Conservation (phyloP, 1,140 invertebrate species). For the Bombus difficillimus region DNA sequence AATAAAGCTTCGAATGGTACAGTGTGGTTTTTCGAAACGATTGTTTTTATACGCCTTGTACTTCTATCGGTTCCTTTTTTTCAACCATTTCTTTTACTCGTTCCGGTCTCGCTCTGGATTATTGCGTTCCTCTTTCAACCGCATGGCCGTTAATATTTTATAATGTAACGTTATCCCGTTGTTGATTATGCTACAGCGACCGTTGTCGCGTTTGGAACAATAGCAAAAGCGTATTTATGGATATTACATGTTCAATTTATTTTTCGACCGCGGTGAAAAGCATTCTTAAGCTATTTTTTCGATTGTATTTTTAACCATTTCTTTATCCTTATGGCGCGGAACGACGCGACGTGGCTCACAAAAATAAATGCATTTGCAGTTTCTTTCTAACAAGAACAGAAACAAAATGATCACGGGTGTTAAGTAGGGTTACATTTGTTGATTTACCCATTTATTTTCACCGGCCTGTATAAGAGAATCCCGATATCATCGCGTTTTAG, state of each 20-base stretch:
- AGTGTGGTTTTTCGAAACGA: neutral
- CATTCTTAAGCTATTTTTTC: constrained; percentile 25
- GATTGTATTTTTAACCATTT: constrained; percentile 54
- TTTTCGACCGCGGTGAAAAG: neutral
- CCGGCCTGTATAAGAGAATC: constrained; percentile 15
- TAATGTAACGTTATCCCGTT: constrained; percentile 42
- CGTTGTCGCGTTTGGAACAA: constrained; percentile 30
- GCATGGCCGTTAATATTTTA: constrained; percentile 16
- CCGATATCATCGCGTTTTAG: constrained; percentile 67
- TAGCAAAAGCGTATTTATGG: constrained; percentile 38
- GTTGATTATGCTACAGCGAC: constrained; percentile 26
- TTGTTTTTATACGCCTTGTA: neutral
- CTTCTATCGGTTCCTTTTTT: neutral
- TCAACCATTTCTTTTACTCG: neutral
- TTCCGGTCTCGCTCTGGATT: neutral
- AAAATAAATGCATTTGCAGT: constrained; percentile 31
- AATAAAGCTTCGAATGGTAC: neutral
- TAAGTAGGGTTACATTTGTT: constrained; percentile 33
- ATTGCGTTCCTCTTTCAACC: neutral
- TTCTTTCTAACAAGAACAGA: neutral
- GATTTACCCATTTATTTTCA: constrained; percentile 56
- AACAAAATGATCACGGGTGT: constrained; percentile 8
- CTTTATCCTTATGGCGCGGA: constrained; percentile 24
- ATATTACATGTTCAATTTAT: constrained; percentile 35
- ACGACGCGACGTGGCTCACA: constrained; percentile 1